Evolutionary conservation across 92 coral and sea anemone genomes (phyloP), one percentile per base, ranked within the genome.

Genomic region (Diadumene lineata): DNA sequence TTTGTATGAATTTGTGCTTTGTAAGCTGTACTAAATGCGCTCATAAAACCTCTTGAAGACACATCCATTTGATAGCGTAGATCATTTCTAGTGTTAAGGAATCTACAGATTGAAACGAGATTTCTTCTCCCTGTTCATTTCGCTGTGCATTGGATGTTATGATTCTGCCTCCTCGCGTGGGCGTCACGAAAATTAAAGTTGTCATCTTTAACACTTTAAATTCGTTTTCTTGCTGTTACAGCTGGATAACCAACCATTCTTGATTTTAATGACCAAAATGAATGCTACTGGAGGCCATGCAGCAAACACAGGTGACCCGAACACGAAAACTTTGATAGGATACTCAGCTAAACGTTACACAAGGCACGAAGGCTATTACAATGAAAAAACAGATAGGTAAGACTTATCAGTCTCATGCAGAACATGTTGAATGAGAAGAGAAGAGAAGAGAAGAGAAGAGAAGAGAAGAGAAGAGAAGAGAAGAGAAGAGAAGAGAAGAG

Each of bases 361-460:
- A 1, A 86, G 77, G 60, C 81, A 86, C 2, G 85, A 77, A 29
- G 99, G 99, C 1, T 92, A 89, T 50, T 89, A 92, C 72, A 87
- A 92, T 77, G 83, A 83, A 8, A 81, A 66, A 46, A 69, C 81
- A 23, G 99, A 90, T 84, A 92, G 93, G 99, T 96, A 72, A 31
- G 15, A 7, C 13, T 6, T 34, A 17, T 16, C 23, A n/a, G 38
- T 28, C n/a, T n/a, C n/a, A n/a, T n/a, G n/a, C n/a, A n/a, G n/a
- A n/a, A n/a, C n/a, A n/a, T n/a, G n/a, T n/a, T n/a, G 21, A 67
- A 56, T 7, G 3, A 11, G 50, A 9, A 11, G 13, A 10, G 19
- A 56, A 22, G 28, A 44, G 3, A 69, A 0, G 48, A 0, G 26
- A 8, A 30, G 50, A 53, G 32, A 34, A 1, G 31, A 26, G 0